Percentiles rank a stretch among this genome's conserved stretches.
phyloP scores from a whole-genome alignment of 2,888 invertebrate genomes.

The Lamellibrachia satsuma region DNA sequence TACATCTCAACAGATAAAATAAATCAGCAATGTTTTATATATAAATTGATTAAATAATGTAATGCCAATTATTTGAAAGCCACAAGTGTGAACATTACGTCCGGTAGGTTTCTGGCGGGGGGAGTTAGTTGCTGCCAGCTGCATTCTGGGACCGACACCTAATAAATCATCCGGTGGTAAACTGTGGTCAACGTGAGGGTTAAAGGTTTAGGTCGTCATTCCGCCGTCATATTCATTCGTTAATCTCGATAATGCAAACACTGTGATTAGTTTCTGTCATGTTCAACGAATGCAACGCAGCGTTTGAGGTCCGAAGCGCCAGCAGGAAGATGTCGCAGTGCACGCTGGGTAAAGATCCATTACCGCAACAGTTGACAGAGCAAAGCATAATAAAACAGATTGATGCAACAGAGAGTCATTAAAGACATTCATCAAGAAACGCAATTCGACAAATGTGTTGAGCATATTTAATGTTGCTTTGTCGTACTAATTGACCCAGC shows the following conservation, averaged over 20 bases:
- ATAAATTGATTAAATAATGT: background rate
- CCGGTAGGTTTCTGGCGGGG: background rate
- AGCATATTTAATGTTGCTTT: background rate
- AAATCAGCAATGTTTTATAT: background rate
- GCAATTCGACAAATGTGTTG: background rate
- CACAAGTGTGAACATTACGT: background rate
- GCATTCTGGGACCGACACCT: background rate
- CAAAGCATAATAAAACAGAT: background rate
- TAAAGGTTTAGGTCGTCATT: background rate
- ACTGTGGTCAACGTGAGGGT: background rate
- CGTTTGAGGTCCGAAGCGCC: background rate
- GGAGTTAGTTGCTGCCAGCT: conserved; percentile 10
- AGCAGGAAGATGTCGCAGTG: background rate
- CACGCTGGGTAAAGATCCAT: conserved; percentile 5
- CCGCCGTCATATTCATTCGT: background rate
- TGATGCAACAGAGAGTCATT: background rate
- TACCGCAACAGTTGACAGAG: background rate
- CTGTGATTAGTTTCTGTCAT: background rate
- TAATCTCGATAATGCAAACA: background rate
- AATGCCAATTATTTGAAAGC: background rate
- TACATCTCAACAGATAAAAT: background rate
- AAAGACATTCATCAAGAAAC: background rate
- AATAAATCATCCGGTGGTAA: background rate
- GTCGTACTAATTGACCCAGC: background rate
- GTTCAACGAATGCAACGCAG: background rate